Conservation (phyloP, 2,888 invertebrate genomes). For the Theretra japonica region DNA sequence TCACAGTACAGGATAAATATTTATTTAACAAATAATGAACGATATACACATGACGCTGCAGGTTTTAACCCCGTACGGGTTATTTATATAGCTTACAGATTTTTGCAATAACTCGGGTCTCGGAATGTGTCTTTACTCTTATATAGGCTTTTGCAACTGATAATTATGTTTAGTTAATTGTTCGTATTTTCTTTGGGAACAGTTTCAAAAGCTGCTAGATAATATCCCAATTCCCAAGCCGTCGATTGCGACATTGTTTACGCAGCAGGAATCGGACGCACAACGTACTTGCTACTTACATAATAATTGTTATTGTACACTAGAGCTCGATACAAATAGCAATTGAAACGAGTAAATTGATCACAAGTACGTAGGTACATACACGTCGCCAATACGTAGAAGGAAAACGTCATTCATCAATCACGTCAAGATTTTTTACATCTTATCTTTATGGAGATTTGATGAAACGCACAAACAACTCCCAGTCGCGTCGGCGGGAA, state of each 20-base stretch:
- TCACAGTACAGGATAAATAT: neutral
- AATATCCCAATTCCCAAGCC: neutral
- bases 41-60: no score
- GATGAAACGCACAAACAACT: neutral
- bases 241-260: neutral
- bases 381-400: conserved; percentile 13
- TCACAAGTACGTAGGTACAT: neutral
- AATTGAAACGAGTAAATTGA: neutral
- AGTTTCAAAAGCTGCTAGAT: no score
- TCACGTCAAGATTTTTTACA: conserved; percentile 1
- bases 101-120: neutral
- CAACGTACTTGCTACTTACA: no score
- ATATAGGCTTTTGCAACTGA: neutral
- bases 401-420: conserved; percentile 7
- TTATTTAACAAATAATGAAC: neutral
- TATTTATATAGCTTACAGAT: no score
- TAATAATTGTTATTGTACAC: neutral
- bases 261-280: neutral
- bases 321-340: neutral
- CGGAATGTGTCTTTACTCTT: neutral
- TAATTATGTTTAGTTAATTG: neutral
- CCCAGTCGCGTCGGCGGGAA: neutral
- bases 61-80: no score
- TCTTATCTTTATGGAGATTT: neutral
- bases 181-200: no score